Evolutionary conservation across 2,113 vertebrate genomes (phyloP).

Genomic region (Arothron firmamentum): DNA sequence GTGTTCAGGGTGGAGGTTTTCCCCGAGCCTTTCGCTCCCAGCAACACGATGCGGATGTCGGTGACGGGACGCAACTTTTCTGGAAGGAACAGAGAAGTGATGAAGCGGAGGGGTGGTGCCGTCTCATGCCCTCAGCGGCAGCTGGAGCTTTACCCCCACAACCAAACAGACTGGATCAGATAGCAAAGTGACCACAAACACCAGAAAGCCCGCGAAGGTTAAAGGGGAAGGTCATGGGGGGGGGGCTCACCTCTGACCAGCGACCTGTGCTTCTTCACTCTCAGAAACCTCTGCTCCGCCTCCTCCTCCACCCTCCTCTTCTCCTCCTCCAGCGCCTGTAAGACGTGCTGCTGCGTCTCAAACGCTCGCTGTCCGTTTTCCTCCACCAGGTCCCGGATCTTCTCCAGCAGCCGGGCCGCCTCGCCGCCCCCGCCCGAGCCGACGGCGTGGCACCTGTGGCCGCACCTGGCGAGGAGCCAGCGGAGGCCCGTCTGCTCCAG

Average conservation of each 20-base stretch:
- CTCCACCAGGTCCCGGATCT: conserved; percentile 47
- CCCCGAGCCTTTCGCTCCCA: conserved; percentile 70
- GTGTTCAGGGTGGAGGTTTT: conserved; percentile 63
- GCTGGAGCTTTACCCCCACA: too few relatives aligned
- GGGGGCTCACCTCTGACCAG: conserved; percentile 44
- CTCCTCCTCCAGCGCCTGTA: conserved; percentile 27
- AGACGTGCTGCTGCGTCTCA: conserved; percentile 36
- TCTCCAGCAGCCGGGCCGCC: conserved; percentile 42
- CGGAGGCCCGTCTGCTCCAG: conserved; percentile 1
- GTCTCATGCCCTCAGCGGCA: too few relatives aligned
- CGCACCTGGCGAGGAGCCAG: conserved; percentile 60
- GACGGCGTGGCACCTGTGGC: conserved; percentile 51
- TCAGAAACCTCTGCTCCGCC: conserved; percentile 50
- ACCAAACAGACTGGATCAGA: too few relatives aligned
- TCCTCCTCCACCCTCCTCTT: conserved; percentile 44
- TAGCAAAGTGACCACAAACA: too few relatives aligned
- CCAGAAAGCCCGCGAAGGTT: too few relatives aligned
- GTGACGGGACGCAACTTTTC: conserved; percentile 33
- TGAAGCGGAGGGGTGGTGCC: background rate
- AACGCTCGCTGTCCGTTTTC: conserved; percentile 47
- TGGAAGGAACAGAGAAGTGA: conserved; percentile 11
- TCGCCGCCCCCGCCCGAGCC: background rate
- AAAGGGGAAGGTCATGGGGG: background rate
- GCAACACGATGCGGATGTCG: conserved; percentile 58
- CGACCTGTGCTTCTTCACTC: conserved; percentile 44